Evolutionary conservation across 2,113 vertebrate genomes (phyloP).

Genomic region (Menura novaehollandiae): DNA sequence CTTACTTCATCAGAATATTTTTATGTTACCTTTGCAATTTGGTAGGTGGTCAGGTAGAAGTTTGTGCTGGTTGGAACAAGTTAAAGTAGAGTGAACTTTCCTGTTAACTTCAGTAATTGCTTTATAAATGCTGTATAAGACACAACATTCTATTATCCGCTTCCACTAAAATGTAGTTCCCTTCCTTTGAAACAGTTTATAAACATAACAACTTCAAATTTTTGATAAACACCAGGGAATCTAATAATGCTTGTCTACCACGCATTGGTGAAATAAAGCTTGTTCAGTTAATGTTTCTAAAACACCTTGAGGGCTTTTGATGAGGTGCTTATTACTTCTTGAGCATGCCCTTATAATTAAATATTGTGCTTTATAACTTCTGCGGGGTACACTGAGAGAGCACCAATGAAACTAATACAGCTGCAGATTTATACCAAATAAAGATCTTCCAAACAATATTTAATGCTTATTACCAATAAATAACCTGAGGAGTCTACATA

Average conservation of each 20-base stretch:
- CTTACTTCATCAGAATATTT: background rate
- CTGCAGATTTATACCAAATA: background rate
- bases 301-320: background rate
- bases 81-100: background rate
- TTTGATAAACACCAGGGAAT: background rate
- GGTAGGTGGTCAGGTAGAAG: background rate
- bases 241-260: background rate
- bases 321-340: background rate
- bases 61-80: background rate
- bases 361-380: background rate
- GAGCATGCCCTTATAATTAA: background rate
- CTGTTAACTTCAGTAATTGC: background rate
- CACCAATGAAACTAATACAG: background rate
- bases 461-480: background rate
- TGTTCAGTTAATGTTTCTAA: background rate
- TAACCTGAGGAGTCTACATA: background rate
- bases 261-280: background rate
- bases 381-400: background rate
- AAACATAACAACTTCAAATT: background rate
- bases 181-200: background rate
- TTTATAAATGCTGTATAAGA: background rate
- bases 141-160: background rate
- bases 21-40: background rate
- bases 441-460: background rate
- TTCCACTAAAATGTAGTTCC: background rate